Evolutionary conservation across 2,797 vertebrate species (phyloP).

Genomic region (Argyrosomus regius): DNA sequence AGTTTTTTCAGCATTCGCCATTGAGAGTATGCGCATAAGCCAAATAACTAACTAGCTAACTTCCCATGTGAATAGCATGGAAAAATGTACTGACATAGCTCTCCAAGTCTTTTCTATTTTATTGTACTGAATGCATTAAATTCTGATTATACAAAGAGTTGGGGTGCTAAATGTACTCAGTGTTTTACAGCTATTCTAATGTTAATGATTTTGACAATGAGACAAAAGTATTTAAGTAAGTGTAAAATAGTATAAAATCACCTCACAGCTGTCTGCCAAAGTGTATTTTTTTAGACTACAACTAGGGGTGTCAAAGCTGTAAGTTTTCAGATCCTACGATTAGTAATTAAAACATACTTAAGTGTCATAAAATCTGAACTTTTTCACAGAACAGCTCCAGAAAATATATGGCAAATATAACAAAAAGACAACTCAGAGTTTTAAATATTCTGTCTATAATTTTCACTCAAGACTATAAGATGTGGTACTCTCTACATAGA

Average conservation of each 20-base stretch:
- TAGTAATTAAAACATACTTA: not conserved
- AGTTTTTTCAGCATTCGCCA: not conserved
- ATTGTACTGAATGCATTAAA: not conserved
- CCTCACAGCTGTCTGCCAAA: not conserved
- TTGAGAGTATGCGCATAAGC: not conserved
- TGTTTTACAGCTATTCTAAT: not conserved
- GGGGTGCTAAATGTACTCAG: not conserved
- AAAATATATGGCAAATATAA: not conserved
- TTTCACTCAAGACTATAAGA: no score
- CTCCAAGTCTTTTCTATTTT: not conserved
- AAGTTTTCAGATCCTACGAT: conserved; percentile 2
- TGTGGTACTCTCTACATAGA: no score
- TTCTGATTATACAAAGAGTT: not conserved
- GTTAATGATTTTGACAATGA: not conserved
- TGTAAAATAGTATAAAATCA: not conserved
- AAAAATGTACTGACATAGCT: not conserved
- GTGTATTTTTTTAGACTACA: not conserved
- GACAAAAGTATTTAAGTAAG: not conserved
- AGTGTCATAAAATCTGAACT: not conserved
- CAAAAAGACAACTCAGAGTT: conserved; percentile 2
- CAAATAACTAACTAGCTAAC: not conserved
- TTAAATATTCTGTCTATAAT: not conserved
- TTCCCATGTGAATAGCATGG: not conserved
- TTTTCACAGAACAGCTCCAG: not conserved
- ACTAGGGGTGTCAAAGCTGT: not conserved